Base-by-base conservation (phyloP, 2,113 vertebrate genomes). In the Nothocercus julius region DNA sequence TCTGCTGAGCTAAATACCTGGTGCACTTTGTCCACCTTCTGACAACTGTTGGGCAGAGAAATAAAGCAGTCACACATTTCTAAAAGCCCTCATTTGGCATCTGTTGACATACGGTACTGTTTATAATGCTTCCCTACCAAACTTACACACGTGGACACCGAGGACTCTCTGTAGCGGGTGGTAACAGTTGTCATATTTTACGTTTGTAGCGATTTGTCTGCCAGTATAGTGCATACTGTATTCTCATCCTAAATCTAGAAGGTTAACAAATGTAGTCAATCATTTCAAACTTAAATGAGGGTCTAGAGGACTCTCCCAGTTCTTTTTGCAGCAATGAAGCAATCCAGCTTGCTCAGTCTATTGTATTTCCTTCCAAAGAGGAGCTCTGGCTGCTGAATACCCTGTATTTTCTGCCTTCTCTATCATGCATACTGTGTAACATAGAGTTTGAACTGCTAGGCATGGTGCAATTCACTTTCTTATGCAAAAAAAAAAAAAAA, bases 371-470 rank as follows among this genome's bases (percentile, higher is more conserved):
- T 87, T 64, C 80, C 67, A 89, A 82, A 95, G 54, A 82, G 36
- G 30, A 90, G 44, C 12, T 86, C 47, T 96, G 66, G 66, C 88
- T 68, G 67, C 40, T 90, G 83, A 97, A 93, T 88, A 82, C 44
- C 64, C 36, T 83, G 69, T 77, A 74, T 92, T 92, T 94, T 94
- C 72, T 82, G n/a, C 61, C 84, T 95, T 90, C 69, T 49, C 75
- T 89, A 96, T 82, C 94, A 95, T 90, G 85, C 85, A 70, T 83
- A 85, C 81, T 53, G 68, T 87, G 91, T 40, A 1, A 38, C 32
- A 62, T 30, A 84, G 45, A 85, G 82, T 93, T 96, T 80, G 56
- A 95, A 97, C 85, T 34, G 68, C 75, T 93, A 95, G 92, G 79
- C 47, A 59, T 64, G 75, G 61, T 27, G 45, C 18, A n/a, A 75